Base-by-base conservation (phyloP, 2,113 vertebrate species). In the Lepisosteus oculatus region DNA sequence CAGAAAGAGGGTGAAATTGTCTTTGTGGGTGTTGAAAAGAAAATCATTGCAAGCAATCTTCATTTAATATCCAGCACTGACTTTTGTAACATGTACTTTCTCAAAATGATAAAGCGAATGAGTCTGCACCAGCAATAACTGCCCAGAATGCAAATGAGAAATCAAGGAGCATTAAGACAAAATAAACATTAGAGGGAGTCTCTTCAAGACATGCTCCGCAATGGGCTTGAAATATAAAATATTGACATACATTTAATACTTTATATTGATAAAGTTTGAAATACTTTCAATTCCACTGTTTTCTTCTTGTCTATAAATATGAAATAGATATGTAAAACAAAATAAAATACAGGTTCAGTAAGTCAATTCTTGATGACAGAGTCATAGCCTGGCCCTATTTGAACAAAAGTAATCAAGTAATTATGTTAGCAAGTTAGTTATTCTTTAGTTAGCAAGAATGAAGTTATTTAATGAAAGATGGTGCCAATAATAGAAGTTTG, bases 81-180 rank as follows among this genome's bases (percentile, higher is more conserved):
- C 88, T 92, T 91, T 88, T 75, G 78, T 82, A 93, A 86, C 85
- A 88, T 92, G 82, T 87, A 87, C 87, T 93, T 93, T 87, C 84
- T 80, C 84, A 85, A 89, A 92, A 89, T 88, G 88, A 93, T 93
- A 90, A 92, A 92, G 91, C 87, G 87, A 87, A 85, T 83, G 86
- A 90, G 84, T 84, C 90, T 85, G 84, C 83, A 81, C 82, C 81
- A 88, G 88, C 87, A 91, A 86, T 87, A 89, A 92, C 89, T 82
- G 83, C 79, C 84, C 81, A 75, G 87, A 91, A 92, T 91, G 88
- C 87, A 86, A 92, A 93, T 89, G 87, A 92, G 88, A 82, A 86
- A 87, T 87, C 83, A 84, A 87, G 84, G 84, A 84, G 84, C 88
- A 85, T 86, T 89, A 90, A 91, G 90, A 91, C 88, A 91, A 91